Percentiles rank a stretch among this genome's conserved stretches.
Conservation (phyloP, 2,113 vertebrate genomes). For the Candoia aspera region DNA sequence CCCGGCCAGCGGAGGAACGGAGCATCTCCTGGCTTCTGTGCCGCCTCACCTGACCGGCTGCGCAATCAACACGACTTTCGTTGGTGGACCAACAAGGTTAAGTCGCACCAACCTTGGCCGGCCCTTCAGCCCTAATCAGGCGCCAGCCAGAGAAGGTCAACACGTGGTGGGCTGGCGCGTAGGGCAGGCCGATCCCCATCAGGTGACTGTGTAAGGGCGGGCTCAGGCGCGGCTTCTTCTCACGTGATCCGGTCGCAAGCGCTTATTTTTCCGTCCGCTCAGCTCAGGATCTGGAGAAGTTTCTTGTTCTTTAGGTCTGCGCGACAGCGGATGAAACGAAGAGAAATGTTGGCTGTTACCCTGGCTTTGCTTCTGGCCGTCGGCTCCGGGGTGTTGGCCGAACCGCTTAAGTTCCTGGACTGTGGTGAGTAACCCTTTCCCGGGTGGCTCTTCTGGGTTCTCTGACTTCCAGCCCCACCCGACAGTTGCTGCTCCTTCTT, state of each 20-base stretch:
- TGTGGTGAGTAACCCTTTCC: constrained; percentile 75
- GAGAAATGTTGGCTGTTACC: background rate
- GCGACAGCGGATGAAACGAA: background rate
- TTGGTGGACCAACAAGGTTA: background rate
- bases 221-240: constrained; percentile 15
- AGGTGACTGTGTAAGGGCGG: constrained; percentile 2
- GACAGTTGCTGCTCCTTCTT: background rate
- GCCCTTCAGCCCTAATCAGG: background rate
- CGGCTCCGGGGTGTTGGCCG: constrained; percentile 66
- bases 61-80: too few species aligned
- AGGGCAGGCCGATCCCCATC: background rate
- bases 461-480: background rate
- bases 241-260: constrained; percentile 33
- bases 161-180: background rate
- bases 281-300: background rate
- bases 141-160: background rate
- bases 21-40: too few species aligned
- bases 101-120: fast-evolving
- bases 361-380: constrained; percentile 62
- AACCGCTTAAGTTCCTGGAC: constrained; percentile 74
- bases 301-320: background rate
- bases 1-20: too few species aligned
- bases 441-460: too few species aligned
- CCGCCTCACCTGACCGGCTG: background rate
- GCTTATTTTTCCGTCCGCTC: background rate